These are phyloP conservation scores for Planococcus citri DNA, from an alignment of 1,140 invertebrate species.

Conservation along the genomic window DNA sequence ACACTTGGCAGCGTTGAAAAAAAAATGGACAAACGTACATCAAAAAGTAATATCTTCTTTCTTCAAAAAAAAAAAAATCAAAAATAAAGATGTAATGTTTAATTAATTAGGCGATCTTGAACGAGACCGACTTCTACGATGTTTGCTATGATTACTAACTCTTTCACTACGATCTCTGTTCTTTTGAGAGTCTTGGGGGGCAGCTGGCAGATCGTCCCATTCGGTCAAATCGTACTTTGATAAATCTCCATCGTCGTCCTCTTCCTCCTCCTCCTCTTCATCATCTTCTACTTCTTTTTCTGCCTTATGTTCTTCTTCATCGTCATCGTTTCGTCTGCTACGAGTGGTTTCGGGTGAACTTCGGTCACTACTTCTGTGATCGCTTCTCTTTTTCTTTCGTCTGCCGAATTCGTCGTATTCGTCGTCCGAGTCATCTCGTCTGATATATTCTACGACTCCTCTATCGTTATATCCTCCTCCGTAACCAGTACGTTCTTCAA, in stretches of 20 bases:
- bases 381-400: conserved; percentile 34
- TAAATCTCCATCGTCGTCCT: conserved; percentile 29
- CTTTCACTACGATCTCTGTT: conserved; percentile 23
- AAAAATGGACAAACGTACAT: not conserved
- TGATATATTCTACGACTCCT: conserved; percentile 83
- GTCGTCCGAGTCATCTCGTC: conserved; percentile 71
- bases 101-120: conserved; percentile 25
- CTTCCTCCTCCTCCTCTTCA: conserved; percentile 25
- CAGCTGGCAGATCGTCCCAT: conserved; percentile 31
- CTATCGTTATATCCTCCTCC: conserved; percentile 86
- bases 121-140: conserved; percentile 20
- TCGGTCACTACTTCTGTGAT: conserved; percentile 29
- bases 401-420: conserved; percentile 95
- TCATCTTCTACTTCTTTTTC: conserved; percentile 35
- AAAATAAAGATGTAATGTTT: no score
- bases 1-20: not conserved
- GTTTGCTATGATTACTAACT: not conserved
- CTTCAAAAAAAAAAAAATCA: no score
- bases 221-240: conserved; percentile 25
- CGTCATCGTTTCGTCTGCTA: conserved; percentile 34
- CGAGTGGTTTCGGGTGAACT: conserved; percentile 29
- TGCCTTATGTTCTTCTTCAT: conserved; percentile 29
- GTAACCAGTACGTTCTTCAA: conserved; percentile 53
- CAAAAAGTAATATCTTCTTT: not conserved
- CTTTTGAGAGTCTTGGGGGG: conserved; percentile 30